Evolutionary conservation across 2,888 invertebrate species (phyloP).

Genomic region (Operophtera brumata): DNA sequence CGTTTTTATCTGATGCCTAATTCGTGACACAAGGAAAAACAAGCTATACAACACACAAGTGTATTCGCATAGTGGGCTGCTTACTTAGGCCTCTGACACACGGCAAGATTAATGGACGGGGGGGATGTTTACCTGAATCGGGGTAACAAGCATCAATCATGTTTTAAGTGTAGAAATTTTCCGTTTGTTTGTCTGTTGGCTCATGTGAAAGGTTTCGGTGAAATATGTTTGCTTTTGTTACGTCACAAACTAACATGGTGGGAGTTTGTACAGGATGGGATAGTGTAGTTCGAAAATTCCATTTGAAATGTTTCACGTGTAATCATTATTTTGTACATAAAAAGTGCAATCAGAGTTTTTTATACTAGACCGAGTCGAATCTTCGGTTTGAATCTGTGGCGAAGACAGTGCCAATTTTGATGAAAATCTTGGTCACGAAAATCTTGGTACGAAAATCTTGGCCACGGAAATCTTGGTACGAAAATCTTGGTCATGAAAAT

Average conservation of each 20-base stretch:
- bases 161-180: conserved; percentile 37
- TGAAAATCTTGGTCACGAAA: too few relatives aligned
- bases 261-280: conserved; percentile 9
- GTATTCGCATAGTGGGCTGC: conserved; percentile 20
- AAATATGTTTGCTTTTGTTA: conserved; percentile 23
- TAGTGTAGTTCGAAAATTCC: conserved; percentile 7
- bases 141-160: conserved; percentile 50
- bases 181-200: conserved; percentile 27
- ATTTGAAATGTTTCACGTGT: background rate
- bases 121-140: conserved; percentile 39
- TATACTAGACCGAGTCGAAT: too few relatives aligned
- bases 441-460: too few relatives aligned
- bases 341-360: too few relatives aligned
- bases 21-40: conserved; percentile 1
- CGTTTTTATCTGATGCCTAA: background rate
- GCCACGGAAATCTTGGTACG: too few relatives aligned
- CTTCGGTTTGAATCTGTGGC: too few relatives aligned
- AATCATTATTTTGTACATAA: too few relatives aligned
- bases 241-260: conserved; percentile 18
- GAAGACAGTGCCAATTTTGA: too few relatives aligned
- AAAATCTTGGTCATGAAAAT: too few relatives aligned
- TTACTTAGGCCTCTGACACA: conserved; percentile 34
- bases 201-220: conserved; percentile 30
- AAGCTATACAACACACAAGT: background rate
- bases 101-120: conserved; percentile 39